phyloP scores from a whole-genome alignment of 2,888 invertebrate species.

The Nasonia oneida region DNA sequence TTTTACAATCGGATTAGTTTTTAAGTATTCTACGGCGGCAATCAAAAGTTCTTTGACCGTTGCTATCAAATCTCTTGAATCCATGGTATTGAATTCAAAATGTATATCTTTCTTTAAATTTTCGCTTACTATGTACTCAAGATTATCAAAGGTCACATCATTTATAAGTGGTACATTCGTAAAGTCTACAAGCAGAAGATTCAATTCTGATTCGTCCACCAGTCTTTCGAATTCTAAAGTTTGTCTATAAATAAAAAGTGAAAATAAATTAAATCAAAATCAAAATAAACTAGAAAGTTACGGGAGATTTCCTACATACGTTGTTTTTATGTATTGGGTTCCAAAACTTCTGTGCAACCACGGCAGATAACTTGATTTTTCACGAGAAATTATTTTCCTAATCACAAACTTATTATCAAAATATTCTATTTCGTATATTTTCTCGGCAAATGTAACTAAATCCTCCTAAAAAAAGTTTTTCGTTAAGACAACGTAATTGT shows the following conservation, averaged over 20 bases:
- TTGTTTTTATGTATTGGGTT: constrained; percentile 76
- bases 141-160: constrained; percentile 69
- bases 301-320: constrained; percentile 67
- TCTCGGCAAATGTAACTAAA: constrained; percentile 66
- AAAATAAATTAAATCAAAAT: constrained; percentile 1
- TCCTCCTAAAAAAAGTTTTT: constrained; percentile 62
- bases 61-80: constrained; percentile 64
- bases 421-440: constrained; percentile 65
- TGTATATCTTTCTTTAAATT: background rate
- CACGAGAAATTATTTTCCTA: constrained; percentile 68
- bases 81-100: background rate
- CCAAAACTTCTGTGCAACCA: constrained; percentile 73
- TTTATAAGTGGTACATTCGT: constrained; percentile 62
- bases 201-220: constrained; percentile 63
- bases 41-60: constrained; percentile 72
- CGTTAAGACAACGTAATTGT: background rate
- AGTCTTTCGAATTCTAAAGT: constrained; percentile 73
- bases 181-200: constrained; percentile 62
- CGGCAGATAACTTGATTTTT: constrained; percentile 71
- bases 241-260: constrained; percentile 70
- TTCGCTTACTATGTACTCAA: background rate
- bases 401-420: constrained; percentile 68
- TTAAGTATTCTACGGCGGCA: constrained; percentile 74
- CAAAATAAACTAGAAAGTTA: background rate
- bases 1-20: constrained; percentile 73